A percentile compares a stretch with the other conserved stretches of the same genome.
Conservation (phyloP, 2,797 vertebrate genomes). For the Leptatherina wallacei region DNA sequence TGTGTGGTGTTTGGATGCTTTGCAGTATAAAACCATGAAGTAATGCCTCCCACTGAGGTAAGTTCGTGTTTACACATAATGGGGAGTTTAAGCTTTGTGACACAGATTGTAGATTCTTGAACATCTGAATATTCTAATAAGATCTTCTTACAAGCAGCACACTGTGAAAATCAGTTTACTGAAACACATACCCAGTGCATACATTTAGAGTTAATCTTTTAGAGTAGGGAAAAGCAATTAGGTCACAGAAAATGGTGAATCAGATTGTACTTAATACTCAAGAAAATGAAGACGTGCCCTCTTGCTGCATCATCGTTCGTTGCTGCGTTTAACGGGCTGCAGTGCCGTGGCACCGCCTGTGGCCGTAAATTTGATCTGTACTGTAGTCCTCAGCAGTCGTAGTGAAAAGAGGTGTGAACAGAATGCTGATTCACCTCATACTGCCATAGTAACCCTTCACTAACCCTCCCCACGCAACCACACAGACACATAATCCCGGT, state of each 20-base stretch:
- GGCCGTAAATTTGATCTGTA: conserved; percentile 7
- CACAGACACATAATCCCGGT: conserved; percentile 50
- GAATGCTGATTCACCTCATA: conserved; percentile 79
- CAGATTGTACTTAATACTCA: conserved; percentile 5
- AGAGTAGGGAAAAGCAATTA: no score
- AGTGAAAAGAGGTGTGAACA: conserved; percentile 57
- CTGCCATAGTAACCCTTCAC: conserved; percentile 56
- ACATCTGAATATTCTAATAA: conserved; percentile 21
- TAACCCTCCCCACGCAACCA: conserved; percentile 9
- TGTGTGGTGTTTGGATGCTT: not conserved
- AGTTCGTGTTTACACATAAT: conserved; percentile 55
- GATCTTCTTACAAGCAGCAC: conserved; percentile 16
- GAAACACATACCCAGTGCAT: not conserved
- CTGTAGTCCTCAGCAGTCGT: conserved; percentile 43
- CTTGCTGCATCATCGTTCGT: conserved; percentile 20
- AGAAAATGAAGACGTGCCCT: conserved; percentile 16
- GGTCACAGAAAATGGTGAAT: not conserved
- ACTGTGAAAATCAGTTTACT: not conserved
- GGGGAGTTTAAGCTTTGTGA: not conserved
- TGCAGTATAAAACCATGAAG: conserved; percentile 28
- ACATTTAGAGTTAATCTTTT: not conserved
- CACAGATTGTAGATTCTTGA: conserved; percentile 14
- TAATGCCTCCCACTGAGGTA: conserved; percentile 46
- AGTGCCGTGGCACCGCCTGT: not conserved
- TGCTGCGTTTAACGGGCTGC: conserved; percentile 12